Conservation (phyloP, 2,113 vertebrate genomes). For the Elephas maximus region DNA sequence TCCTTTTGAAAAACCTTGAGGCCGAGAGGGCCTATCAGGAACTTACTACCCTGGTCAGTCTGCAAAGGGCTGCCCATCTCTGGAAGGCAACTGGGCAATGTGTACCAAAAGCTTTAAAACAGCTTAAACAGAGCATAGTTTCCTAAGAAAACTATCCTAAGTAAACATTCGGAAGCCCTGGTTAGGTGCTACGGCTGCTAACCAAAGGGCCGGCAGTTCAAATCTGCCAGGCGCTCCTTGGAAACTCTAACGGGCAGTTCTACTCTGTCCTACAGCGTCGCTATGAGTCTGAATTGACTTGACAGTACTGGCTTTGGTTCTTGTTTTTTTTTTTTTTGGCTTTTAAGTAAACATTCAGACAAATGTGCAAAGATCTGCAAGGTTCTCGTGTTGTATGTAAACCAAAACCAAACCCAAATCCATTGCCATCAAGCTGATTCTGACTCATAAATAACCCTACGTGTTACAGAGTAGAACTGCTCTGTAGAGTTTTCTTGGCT, state of each 20-base stretch:
- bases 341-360: neutral
- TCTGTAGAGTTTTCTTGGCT: too few relatives aligned
- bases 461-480: neutral
- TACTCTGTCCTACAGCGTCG: too few relatives aligned
- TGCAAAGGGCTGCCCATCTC: neutral
- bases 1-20: neutral
- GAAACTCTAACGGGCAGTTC: too few relatives aligned
- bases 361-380: neutral
- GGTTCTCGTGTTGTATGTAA: neutral
- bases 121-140: neutral
- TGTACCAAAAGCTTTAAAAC: neutral
- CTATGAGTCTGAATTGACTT: too few relatives aligned
- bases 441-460: neutral
- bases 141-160: conserved; percentile 1
- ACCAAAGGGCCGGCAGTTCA: too few relatives aligned
- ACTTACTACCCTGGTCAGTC: neutral
- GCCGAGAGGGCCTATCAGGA: neutral
- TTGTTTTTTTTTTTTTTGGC: too few relatives aligned
- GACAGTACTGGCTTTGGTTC: too few relatives aligned
- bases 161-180: neutral
- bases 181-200: too few relatives aligned
- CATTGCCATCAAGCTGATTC: neutral
- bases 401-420: neutral
- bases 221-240: too few relatives aligned
- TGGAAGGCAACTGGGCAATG: neutral